Evolutionary conservation across 2,888 invertebrate genomes (phyloP), one percentile per base, ranked within the genome.

Genomic region (Caenorhabditis sulstoni): DNA sequence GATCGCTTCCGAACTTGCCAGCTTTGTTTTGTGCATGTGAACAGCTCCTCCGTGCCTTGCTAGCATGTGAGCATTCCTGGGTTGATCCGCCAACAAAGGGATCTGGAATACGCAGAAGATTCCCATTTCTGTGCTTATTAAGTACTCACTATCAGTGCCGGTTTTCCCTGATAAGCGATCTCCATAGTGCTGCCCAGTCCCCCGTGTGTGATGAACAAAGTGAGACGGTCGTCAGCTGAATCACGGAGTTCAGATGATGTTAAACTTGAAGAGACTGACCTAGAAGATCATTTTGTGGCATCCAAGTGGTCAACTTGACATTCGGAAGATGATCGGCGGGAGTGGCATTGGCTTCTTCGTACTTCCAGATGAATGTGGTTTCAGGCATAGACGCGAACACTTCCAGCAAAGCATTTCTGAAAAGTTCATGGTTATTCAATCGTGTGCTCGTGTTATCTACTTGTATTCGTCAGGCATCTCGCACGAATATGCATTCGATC

Each of bases 331-430:
- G 68, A 44, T 62, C 22, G 16, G 71, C 65, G 20, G 68, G 23
- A 7, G 67, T 78, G 11, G 74, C 41, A 57, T 73, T 76, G 18
- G 55, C 76, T 20, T 68, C 68, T 62, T 81, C 81, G 44, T 81
- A 81, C 23, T 81, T 81, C 81, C 81, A 81, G 23, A 81, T 81
- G 57, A 81, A 81, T n/a, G 81, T 78, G 0, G 39, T 61, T 4
- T 77, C 47, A 7, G 76, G 73, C 81, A 81, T 77, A 0, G 66
- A 62, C 11, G 39, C 55, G n/a, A 79, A 79, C 9, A 79, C 68
- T 41, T 74, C 52, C 9, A 79, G 16, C n/a, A 79, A 74, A 0
- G 77, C 52, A 18, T 22, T 23, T 59, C 66, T 71, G 44, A 52
- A 68, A 53, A 4, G 20, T 37, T n/a, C n/a, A n/a, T n/a, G n/a